Evolutionary conservation across 2,797 vertebrate genomes (phyloP).

Genomic region (Parauchenoglanis ngamensis): DNA sequence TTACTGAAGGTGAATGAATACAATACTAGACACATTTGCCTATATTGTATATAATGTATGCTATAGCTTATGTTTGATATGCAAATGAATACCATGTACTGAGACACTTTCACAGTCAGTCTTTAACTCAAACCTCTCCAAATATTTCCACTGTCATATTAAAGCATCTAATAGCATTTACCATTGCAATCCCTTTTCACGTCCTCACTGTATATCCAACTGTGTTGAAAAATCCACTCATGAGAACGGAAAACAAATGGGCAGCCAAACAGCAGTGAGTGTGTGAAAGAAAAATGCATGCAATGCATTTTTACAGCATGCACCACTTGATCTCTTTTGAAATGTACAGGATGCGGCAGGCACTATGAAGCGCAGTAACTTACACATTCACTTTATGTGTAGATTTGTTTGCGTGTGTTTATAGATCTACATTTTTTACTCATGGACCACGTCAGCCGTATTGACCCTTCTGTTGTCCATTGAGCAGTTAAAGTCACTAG

Average conservation of each 20-base stretch:
- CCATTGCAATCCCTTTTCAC: conserved; percentile 34
- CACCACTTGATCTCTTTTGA: conserved; percentile 31
- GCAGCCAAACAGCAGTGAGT: conserved; percentile 25
- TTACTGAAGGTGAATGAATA: conserved; percentile 3
- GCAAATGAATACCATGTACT: conserved; percentile 26
- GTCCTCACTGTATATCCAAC: conserved; percentile 28
- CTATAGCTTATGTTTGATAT: conserved; percentile 16
- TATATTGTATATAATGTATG: not conserved
- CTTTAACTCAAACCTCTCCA: conserved; percentile 40
- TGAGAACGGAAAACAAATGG: conserved; percentile 46
- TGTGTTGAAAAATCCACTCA: conserved; percentile 47
- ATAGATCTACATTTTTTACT: conserved; percentile 23
- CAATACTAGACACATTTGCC: not conserved
- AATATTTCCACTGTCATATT: conserved; percentile 55
- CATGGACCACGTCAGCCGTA: conserved; percentile 18
- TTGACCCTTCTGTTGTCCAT: conserved; percentile 45
- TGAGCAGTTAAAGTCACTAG: conserved; percentile 42
- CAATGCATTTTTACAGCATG: conserved; percentile 10
- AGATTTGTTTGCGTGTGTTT: conserved; percentile 30
- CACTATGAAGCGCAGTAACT: conserved; percentile 8
- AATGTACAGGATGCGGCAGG: conserved; percentile 26
- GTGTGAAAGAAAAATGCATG: conserved; percentile 29
- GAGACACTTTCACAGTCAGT: conserved; percentile 39
- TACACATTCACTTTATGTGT: conserved; percentile 5
- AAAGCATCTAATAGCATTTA: conserved; percentile 54